Evolutionary conservation across 1,140 invertebrate species (phyloP), one percentile per base, ranked within the genome.

Genomic region (Teleopsis dalmanni): DNA sequence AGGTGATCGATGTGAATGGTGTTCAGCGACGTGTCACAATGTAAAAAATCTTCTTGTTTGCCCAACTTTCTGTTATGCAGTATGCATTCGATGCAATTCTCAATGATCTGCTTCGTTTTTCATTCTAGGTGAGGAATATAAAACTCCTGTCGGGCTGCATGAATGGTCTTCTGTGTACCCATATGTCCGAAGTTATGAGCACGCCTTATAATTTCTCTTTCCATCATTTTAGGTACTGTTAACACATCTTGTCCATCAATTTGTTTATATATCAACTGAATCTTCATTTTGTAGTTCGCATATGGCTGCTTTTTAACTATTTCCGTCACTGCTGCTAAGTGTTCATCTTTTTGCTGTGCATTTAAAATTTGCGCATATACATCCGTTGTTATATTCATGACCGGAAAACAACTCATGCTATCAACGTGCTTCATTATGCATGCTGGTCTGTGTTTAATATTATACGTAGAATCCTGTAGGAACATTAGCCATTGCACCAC

Each of bases 371-470:
- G 13, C 7, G 13, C 16, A 19, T 14, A 9, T 8, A 37, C 35
- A 8, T 18, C 35, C 21, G 35, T 9, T 3, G 16, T 37, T 19
- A 37, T 19, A 4, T 9, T 37, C 35, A 37, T 37, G 16, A 37
- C 35, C 8, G 35, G 35, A 37, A 37, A 37, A 6, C 35, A 19
- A 18, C 4, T 37, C 21, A 37, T 3, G 35, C 35, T 37, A 37
- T 18, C 35, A 16, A 37, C 35, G 14, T 37, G 35, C 2, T 37
- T 23, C n/a, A 37, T 37, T 18, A 16, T 37, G 35, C 14, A 19
- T 6, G 16, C 63, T 19, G 56, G 47, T 51, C 71, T 57, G 55
- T 75, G 72, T 25, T 57, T 41, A 36, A 76, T 60, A 13, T 69
- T 57, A 47, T 71, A 72, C 11, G 60, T 8, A 38, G 41, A 43